Conservation (phyloP, 2,797 vertebrate species). For the Lagorchestes hirsutus region DNA sequence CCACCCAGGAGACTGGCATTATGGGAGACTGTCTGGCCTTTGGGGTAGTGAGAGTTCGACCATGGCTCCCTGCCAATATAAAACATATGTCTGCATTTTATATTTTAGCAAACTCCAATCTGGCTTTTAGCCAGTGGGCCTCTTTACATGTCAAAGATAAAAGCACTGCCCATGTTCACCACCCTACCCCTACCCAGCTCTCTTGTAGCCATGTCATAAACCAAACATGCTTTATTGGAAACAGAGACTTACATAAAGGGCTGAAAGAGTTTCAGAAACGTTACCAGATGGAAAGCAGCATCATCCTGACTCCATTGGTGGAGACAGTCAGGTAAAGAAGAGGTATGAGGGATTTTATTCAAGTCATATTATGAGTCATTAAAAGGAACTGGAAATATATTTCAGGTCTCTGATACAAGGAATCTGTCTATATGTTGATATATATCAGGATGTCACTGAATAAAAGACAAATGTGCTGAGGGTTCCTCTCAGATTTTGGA, state of each 20-base stretch:
- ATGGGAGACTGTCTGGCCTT: not conserved
- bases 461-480: not conserved
- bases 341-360: not conserved
- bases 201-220: slow-evolving; percentile 68
- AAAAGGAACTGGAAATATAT: not conserved
- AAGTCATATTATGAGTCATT: not conserved
- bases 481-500: not conserved
- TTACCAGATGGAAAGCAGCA: slow-evolving; percentile 57
- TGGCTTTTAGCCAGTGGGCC: slow-evolving; percentile 71
- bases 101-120: slow-evolving; percentile 57
- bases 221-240: slow-evolving; percentile 44
- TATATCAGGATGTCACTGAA: not conserved
- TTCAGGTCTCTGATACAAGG: not conserved
- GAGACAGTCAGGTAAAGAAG: not conserved
- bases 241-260: slow-evolving; percentile 58
- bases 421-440: not conserved
- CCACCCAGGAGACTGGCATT: not conserved
- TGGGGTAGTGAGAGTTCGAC: fast-evolving
- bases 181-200: slow-evolving; percentile 64
- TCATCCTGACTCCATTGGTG: slow-evolving; percentile 9
- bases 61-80: slow-evolving; percentile 36
- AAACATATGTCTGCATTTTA: slow-evolving; percentile 61
- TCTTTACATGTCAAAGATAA: slow-evolving; percentile 76
- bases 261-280: slow-evolving; percentile 49
- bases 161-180: slow-evolving; percentile 66